Base-by-base conservation (phyloP, 2,113 vertebrate species). In the Myotis lucifugus region DNA sequence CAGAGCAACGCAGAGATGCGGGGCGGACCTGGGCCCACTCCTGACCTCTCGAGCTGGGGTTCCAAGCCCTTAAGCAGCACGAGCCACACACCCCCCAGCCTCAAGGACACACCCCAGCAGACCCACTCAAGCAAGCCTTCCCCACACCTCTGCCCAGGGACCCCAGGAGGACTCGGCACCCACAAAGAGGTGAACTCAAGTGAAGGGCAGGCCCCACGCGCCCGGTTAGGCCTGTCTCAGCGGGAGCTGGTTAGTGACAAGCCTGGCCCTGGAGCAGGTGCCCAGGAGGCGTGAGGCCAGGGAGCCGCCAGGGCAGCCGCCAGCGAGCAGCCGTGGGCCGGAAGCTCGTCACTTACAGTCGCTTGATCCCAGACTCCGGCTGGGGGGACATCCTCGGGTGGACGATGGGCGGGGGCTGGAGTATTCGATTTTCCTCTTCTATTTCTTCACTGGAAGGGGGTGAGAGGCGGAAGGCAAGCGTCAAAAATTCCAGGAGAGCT, bases 311-410 rank as follows among this genome's bases (percentile, higher is more conserved):
- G 89, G 50, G 15, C 11, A 77, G 93, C 81, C 1, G 2, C 0
- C 1, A 4, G n/a, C 1, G 14, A 81, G 34, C 84, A 40, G 40
- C 56, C 40, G 37, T 25, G 32, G 18, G 4, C 7, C 2, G 2
- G 54, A 37, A 95, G 92, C 2, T 0, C 0, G 0, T 42, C 93
- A 99, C 99, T 99, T 98, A 99, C 99, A 99, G 98, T 84, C 99
- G 98, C 97, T 99, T 99, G 97, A 99, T 99, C 96, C 99, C 99
- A 37, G 99, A 99, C 97, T 99, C 99, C 0, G 98, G 98, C 96
- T 98, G 99, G 83, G 98, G 98, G 70, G 98, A 92, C 15, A 98
- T 96, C 88, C 97, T 98, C 0, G 97, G 89, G 79, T 98, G 98
- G 34, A 97, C 97, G 3, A 98, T 96, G 2, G 99, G 98, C 14